Conservation (phyloP, 1,140 invertebrate genomes). For the Bombus picipes region DNA sequence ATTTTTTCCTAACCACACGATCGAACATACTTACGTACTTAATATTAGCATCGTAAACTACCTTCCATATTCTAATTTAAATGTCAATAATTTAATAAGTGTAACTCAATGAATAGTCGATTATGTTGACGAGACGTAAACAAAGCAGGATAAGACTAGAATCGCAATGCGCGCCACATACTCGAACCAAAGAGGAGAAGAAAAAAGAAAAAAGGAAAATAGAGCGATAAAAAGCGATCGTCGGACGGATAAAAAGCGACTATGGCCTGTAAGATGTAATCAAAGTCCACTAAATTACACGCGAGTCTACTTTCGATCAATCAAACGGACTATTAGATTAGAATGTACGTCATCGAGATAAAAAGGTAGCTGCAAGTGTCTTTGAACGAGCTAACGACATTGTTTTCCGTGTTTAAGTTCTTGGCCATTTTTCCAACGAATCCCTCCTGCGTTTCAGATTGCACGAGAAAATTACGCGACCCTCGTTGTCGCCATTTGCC, state of each 20-base stretch:
- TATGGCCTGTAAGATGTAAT: slow-evolving; percentile 27
- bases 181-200: not conserved
- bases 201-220: not conserved
- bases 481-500: not conserved
- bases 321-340: slow-evolving; percentile 25
- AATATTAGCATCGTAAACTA: not conserved
- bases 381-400: slow-evolving; percentile 29
- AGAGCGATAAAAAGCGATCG: not conserved
- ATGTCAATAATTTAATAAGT: no score
- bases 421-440: not conserved
- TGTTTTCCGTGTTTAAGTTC: not conserved
- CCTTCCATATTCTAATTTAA: accelerated
- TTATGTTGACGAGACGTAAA: no score
- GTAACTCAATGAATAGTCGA: no score
- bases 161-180: not conserved
- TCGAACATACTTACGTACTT: no score
- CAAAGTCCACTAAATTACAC: slow-evolving; percentile 31
- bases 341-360: not conserved
- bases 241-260: slow-evolving; percentile 1
- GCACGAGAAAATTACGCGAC: not conserved
- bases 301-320: slow-evolving; percentile 22
- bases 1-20: no score
- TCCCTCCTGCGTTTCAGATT: not conserved
- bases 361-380: not conserved
- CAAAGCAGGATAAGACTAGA: not conserved